phyloP scores from a whole-genome alignment of 2,888 invertebrate species.

The Caradrina clavipalpis region DNA sequence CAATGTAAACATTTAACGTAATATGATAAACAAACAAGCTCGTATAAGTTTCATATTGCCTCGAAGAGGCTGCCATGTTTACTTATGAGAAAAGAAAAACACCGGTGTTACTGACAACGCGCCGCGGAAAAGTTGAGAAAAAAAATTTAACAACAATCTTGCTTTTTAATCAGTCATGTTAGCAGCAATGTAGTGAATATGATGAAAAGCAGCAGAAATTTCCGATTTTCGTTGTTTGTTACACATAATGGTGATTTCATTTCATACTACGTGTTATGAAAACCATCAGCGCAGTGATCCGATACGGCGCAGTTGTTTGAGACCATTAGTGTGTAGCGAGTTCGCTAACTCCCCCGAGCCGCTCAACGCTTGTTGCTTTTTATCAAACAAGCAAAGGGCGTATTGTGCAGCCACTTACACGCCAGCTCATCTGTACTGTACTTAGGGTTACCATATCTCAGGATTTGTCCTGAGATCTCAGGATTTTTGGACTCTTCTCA shows the following conservation, averaged over 20 bases:
- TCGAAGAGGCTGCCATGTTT: constrained; percentile 14
- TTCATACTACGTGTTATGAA: constrained; percentile 1
- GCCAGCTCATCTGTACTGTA: constrained; percentile 8
- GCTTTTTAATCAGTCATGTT: not conserved
- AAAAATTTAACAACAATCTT: not conserved
- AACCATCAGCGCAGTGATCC: constrained; percentile 5
- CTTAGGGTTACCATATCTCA: too few relatives aligned
- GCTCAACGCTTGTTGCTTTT: constrained; percentile 54
- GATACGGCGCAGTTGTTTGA: constrained; percentile 31
- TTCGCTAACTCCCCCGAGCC: constrained; percentile 24
- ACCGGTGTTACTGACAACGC: constrained; percentile 23
- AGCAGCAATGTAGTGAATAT: not conserved
- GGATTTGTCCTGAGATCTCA: too few relatives aligned
- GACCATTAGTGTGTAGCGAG: constrained; percentile 33
- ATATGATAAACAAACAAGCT: constrained; percentile 45
- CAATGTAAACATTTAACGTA: constrained; percentile 52
- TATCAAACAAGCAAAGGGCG: constrained; percentile 45
- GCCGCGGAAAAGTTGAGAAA: not conserved
- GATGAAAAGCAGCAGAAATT: not conserved
- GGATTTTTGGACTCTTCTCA: too few relatives aligned
- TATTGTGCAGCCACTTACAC: constrained; percentile 28
- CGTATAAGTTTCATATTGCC: constrained; percentile 30
- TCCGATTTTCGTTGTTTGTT: not conserved
- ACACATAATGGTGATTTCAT: constrained; percentile 4
- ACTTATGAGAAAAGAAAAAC: constrained; percentile 32